These are phyloP conservation scores for Uloborus diversus DNA, from an alignment of 1,140 invertebrate genomes.

Conservation along the genomic window DNA sequence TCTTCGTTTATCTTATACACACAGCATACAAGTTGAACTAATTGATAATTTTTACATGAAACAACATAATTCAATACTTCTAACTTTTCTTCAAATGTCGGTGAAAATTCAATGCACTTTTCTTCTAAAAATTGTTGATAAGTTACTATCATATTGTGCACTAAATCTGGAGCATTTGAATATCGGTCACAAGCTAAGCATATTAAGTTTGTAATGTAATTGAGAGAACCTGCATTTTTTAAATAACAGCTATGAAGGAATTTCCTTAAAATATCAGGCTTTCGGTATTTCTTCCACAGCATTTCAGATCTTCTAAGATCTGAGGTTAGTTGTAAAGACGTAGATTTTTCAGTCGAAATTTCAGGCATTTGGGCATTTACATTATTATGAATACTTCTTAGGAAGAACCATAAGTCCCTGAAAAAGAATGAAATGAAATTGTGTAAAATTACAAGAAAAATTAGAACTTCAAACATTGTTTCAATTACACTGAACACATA, in stretches of 20 bases:
- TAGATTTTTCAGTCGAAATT: too few relatives aligned
- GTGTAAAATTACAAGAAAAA: neutral
- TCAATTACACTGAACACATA: too few relatives aligned
- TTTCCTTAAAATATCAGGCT: neutral
- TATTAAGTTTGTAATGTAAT: constrained; percentile 1
- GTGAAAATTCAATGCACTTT: neutral
- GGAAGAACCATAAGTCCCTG: neutral
- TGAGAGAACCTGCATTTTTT: neutral
- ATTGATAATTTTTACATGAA: neutral
- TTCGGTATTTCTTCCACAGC: neutral
- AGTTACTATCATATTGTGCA: neutral
- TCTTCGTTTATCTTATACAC: constrained; percentile 5
- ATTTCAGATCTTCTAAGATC: constrained; percentile 13
- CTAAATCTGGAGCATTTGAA: neutral
- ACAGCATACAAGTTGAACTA: neutral
- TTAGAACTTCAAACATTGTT: too few relatives aligned
- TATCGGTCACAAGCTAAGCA: neutral
- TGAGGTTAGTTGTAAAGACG: neutral
- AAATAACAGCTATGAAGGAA: neutral
- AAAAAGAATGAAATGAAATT: neutral
- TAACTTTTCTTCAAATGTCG: neutral
- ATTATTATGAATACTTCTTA: too few relatives aligned
- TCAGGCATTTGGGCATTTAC: too few relatives aligned
- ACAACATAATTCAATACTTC: constrained; percentile 12
- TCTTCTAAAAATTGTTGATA: neutral